Evolutionary conservation across 2,113 vertebrate genomes (phyloP).

Genomic region (Caranx ignobilis): DNA sequence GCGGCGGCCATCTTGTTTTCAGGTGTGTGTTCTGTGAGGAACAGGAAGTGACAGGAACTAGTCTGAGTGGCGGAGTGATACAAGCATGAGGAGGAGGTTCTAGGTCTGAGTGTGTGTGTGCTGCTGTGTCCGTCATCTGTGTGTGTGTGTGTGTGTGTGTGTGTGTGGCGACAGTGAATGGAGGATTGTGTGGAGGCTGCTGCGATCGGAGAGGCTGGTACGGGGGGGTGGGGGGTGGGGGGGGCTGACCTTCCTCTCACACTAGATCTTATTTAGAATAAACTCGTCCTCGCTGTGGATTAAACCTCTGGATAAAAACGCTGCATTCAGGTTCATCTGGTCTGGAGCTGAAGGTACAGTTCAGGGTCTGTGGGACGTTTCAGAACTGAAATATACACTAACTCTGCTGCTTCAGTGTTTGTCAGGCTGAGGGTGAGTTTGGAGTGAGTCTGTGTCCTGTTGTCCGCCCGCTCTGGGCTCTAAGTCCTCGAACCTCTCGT

Average conservation of each 20-base stretch:
- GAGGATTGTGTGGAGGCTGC: constrained; percentile 87
- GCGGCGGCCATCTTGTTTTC: too few species aligned
- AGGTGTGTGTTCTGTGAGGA: too few species aligned
- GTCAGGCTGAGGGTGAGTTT: too few species aligned
- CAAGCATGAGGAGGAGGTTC: too few species aligned
- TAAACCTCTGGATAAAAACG: background rate
- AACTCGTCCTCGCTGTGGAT: constrained; percentile 36
- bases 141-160: background rate
- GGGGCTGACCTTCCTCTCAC: constrained; percentile 73
- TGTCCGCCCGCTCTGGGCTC: too few species aligned
- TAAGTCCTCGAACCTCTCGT: too few species aligned
- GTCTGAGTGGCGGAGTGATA: too few species aligned
- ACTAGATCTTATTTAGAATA: constrained; percentile 80
- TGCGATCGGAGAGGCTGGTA: constrained; percentile 92
- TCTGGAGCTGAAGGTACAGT: background rate
- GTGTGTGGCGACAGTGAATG: constrained; percentile 82
- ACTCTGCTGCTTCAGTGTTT: too few species aligned
- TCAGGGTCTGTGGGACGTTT: background rate
- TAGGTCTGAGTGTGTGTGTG: background rate
- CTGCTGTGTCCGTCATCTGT: background rate
- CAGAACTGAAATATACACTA: too few species aligned
- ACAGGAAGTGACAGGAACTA: too few species aligned
- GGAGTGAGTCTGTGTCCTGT: too few species aligned
- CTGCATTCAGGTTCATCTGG: constrained; percentile 14
- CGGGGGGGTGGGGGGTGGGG: constrained; percentile 79